These are phyloP conservation scores for Chironomus tepperi DNA, from an alignment of 1,140 invertebrate genomes.

Conservation along the genomic window DNA sequence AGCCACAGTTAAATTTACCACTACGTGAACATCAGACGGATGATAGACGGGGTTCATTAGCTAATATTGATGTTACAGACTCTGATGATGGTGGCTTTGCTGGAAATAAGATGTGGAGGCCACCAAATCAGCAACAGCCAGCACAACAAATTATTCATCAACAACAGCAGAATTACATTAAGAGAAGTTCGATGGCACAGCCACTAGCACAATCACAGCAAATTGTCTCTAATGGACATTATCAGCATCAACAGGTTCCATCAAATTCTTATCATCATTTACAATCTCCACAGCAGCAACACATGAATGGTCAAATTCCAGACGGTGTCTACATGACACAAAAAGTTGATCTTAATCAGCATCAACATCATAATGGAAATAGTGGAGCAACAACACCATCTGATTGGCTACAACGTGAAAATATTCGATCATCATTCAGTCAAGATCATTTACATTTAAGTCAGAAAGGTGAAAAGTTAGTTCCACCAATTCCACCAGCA, in stretches of 20 bases:
- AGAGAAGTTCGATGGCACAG: slow-evolving; percentile 47
- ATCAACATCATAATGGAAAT: background rate
- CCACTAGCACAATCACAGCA: slow-evolving; percentile 41
- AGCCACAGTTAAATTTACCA: slow-evolving; percentile 46
- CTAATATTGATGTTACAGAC: slow-evolving; percentile 28
- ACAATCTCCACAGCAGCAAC: background rate
- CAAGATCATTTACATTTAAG: slow-evolving; percentile 8
- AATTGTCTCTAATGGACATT: slow-evolving; percentile 21
- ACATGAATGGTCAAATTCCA: background rate
- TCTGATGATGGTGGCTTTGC: slow-evolving; percentile 26
- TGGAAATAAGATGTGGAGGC: background rate
- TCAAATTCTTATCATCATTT: slow-evolving; percentile 11
- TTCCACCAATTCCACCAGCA: slow-evolving; percentile 11
- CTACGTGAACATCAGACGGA: slow-evolving; percentile 17
- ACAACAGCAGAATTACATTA: slow-evolving; percentile 29
- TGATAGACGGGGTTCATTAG: slow-evolving; percentile 28
- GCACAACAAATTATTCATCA: slow-evolving; percentile 21
- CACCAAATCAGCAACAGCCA: slow-evolving; percentile 22
- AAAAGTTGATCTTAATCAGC: background rate
- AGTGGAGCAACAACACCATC: background rate
- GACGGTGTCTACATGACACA: background rate
- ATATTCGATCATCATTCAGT: background rate
- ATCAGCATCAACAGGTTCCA: slow-evolving; percentile 15
- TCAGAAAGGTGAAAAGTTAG: background rate
- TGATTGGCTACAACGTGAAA: slow-evolving; percentile 7